Conservation (phyloP, 2,888 invertebrate species). For the Arrhopalites spinosus region DNA sequence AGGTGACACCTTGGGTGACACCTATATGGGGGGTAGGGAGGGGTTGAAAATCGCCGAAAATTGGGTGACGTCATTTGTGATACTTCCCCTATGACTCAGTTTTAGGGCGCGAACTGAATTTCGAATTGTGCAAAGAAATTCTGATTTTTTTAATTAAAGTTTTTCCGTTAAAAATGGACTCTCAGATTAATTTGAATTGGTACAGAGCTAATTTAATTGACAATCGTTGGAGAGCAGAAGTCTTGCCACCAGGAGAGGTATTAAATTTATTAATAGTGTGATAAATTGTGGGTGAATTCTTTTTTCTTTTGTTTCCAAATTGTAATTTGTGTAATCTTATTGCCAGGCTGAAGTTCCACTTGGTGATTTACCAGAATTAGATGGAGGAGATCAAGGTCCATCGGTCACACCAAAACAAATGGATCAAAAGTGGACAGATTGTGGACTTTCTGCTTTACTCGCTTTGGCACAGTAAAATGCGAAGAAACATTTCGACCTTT, state of each 20-base stretch:
- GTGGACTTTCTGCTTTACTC: constrained; percentile 48
- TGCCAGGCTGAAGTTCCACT: constrained; percentile 51
- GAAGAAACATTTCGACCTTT: too few species aligned
- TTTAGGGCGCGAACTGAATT: too few species aligned
- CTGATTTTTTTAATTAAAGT: background rate
- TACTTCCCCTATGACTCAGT: too few species aligned
- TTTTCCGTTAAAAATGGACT: constrained; percentile 46
- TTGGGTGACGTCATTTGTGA: too few species aligned
- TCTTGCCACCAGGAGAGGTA: constrained; percentile 54
- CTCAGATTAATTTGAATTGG: constrained; percentile 53
- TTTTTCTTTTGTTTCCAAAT: background rate
- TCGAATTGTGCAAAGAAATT: too few species aligned
- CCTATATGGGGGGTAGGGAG: too few species aligned
- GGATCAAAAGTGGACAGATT: constrained; percentile 55
- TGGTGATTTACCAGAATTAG: constrained; percentile 53
- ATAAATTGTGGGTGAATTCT: background rate
- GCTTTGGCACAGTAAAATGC: constrained; percentile 48
- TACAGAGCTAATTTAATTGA: constrained; percentile 54
- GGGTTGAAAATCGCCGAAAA: too few species aligned
- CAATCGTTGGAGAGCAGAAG: constrained; percentile 55
- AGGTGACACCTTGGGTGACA: too few species aligned
- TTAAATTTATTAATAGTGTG: too few species aligned
- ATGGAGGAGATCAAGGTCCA: constrained; percentile 55
- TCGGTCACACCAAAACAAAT: constrained; percentile 55
- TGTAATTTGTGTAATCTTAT: constrained; percentile 5